phyloP scores from a whole-genome alignment of 2,113 vertebrate genomes.

The Nestor notabilis region DNA sequence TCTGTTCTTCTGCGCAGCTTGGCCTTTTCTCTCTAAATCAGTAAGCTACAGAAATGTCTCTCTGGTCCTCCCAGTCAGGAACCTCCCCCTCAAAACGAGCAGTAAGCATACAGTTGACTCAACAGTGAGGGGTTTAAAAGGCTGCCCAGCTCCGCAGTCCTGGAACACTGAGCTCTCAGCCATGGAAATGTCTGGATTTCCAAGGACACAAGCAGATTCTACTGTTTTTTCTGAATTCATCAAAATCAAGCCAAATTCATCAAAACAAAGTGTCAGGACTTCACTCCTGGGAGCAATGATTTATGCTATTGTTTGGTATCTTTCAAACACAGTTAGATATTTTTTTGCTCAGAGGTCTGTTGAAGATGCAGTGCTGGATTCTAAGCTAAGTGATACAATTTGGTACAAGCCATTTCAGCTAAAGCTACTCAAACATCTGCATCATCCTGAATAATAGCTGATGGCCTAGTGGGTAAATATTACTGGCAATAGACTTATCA shows the following conservation, averaged over 20 bases:
- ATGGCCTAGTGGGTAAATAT: background rate
- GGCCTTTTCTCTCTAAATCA: background rate
- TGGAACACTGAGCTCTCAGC: background rate
- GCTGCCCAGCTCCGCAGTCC: background rate
- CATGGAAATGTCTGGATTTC: slow-evolving; percentile 14
- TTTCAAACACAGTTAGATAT: background rate
- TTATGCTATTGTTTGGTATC: background rate
- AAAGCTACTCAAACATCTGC: background rate
- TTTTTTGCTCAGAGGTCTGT: background rate
- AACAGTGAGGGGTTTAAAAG: slow-evolving; percentile 14
- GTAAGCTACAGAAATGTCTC: background rate
- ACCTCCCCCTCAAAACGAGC: slow-evolving; percentile 31
- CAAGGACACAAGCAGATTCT: background rate
- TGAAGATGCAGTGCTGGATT: background rate
- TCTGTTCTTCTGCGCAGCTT: background rate
- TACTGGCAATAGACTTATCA: background rate
- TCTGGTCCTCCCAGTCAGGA: slow-evolving; percentile 2
- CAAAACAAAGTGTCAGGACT: background rate
- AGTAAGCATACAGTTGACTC: slow-evolving; percentile 24
- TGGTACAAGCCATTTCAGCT: background rate
- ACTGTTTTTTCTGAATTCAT: background rate
- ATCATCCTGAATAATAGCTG: background rate
- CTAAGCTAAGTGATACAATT: background rate
- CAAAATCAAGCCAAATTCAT: background rate
- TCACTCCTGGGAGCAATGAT: background rate